phyloP scores from a whole-genome alignment of 2,888 invertebrate genomes.

The Pseudolycoriella hygida region DNA sequence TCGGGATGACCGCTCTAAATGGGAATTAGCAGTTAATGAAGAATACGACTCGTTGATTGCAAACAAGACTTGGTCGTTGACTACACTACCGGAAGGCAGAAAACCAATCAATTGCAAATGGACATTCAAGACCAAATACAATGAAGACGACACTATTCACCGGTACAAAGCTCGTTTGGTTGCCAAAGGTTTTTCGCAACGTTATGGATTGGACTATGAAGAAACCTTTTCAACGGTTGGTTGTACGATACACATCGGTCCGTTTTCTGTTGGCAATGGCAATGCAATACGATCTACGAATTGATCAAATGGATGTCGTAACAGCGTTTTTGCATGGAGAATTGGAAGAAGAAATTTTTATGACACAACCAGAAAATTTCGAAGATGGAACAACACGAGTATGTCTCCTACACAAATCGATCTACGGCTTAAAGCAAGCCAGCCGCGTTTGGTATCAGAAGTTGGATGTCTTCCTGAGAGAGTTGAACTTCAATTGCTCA shows the following conservation, averaged over 20 bases:
- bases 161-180: slow-evolving; percentile 9
- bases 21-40: slow-evolving; percentile 3
- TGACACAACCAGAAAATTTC: slow-evolving; percentile 7
- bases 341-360: slow-evolving; percentile 3
- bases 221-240: slow-evolving; percentile 7
- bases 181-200: slow-evolving; percentile 9
- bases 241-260: slow-evolving; percentile 5
- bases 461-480: slow-evolving; percentile 2
- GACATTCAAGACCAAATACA: slow-evolving; percentile 8
- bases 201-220: slow-evolving; percentile 1
- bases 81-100: background rate
- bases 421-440: slow-evolving; percentile 11
- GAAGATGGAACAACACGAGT: slow-evolving; percentile 3
- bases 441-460: slow-evolving; percentile 2
- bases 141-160: slow-evolving; percentile 6
- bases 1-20: background rate
- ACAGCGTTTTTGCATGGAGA: slow-evolving; percentile 6
- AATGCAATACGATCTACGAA: slow-evolving; percentile 4
- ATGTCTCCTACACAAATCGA: slow-evolving; percentile 7
- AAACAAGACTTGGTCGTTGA: slow-evolving; percentile 1
- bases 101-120: slow-evolving; percentile 7
- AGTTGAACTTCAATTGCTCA: slow-evolving; percentile 5
- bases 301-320: slow-evolving; percentile 4
- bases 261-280: slow-evolving; percentile 7
- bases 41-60: slow-evolving; percentile 3